phyloP scores from a whole-genome alignment of 2,113 vertebrate species.

The Dasyprocta punctata region DNA sequence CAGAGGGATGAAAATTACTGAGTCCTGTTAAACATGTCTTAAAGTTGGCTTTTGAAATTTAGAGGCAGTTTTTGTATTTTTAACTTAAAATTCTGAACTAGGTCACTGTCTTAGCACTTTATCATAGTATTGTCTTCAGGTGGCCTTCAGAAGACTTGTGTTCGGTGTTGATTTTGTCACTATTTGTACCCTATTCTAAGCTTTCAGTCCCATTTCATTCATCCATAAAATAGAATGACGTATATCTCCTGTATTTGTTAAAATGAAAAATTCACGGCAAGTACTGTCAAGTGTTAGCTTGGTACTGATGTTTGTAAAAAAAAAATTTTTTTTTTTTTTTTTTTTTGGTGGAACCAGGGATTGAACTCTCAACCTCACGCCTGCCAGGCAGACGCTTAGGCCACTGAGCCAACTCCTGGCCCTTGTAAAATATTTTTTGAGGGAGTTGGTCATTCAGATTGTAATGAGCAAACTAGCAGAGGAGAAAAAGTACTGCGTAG shows the following conservation, averaged over 20 bases:
- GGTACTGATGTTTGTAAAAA: background rate
- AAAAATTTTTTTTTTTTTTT: background rate
- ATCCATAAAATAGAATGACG: background rate
- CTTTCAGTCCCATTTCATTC: background rate
- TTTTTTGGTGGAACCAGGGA: no score
- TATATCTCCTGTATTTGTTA: background rate
- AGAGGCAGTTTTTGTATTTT: background rate
- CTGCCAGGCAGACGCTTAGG: no score
- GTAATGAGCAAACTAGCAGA: background rate
- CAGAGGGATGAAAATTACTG: background rate
- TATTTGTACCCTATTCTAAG: background rate
- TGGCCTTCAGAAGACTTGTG: background rate
- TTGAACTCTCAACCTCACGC: no score
- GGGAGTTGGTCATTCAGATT: background rate
- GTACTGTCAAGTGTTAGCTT: background rate
- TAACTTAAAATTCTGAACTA: background rate
- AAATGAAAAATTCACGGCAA: background rate
- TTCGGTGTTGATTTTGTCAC: background rate
- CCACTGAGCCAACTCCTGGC: no score
- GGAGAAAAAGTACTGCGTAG: background rate
- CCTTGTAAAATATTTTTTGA: background rate
- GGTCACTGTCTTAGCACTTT: background rate
- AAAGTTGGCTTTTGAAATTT: background rate
- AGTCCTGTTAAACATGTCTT: background rate
- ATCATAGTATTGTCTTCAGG: background rate